Conservation (phyloP, 2,797 vertebrate species). For the Chrosomus eos region DNA sequence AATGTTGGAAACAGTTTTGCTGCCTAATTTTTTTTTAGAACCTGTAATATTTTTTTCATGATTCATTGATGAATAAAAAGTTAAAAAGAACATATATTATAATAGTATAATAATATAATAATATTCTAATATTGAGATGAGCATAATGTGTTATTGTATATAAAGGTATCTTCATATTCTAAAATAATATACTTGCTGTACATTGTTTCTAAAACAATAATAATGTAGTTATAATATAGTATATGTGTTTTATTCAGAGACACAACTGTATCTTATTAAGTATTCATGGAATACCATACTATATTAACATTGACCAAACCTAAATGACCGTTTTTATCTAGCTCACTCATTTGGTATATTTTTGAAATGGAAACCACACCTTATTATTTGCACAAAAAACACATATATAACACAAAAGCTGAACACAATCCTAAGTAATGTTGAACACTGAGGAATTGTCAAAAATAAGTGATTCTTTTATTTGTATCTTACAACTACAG, state of each 20-base stretch:
- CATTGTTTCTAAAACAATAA: background rate
- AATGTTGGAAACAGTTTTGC: no score
- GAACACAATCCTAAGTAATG: background rate
- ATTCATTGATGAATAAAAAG: no score
- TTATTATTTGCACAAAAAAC: background rate
- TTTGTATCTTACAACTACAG: slow-evolving; percentile 59
- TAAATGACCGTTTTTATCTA: background rate
- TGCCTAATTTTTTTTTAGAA: no score
- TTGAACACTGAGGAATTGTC: background rate
- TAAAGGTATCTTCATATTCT: background rate
- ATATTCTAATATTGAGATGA: background rate
- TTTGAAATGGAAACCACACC: background rate
- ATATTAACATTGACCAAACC: background rate
- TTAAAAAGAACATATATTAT: no score
- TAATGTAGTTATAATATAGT: background rate
- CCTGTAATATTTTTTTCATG: no score
- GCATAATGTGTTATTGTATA: background rate
- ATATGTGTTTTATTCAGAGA: background rate
- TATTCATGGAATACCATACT: background rate
- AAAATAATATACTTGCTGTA: background rate
- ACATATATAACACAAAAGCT: background rate
- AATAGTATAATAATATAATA: no score
- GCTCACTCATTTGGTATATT: background rate
- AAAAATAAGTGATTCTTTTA: slow-evolving; percentile 64
- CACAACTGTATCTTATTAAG: background rate